Percentiles rank a stretch among this genome's conserved stretches.
These are phyloP conservation scores for Tokudaia muenninki DNA, from an alignment of 2,797 vertebrate genomes.

Conservation along the genomic window DNA sequence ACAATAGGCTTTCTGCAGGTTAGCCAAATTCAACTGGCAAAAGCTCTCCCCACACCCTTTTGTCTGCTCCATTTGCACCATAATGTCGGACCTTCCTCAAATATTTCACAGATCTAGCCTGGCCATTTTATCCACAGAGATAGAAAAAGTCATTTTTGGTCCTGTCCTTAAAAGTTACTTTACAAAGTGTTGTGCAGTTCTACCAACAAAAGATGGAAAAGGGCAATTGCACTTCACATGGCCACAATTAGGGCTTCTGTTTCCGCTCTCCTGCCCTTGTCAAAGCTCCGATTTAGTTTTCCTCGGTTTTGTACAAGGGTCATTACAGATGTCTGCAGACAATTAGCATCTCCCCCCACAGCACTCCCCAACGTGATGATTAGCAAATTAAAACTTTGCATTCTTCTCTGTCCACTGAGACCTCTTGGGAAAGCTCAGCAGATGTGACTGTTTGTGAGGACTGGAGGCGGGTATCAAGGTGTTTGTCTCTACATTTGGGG, in stretches of 20 bases:
- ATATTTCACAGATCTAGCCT: slow-evolving; percentile 79
- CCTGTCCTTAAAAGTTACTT: slow-evolving; percentile 77
- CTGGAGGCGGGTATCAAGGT: slow-evolving; percentile 78
- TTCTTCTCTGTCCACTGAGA: slow-evolving; percentile 81
- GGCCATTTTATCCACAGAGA: slow-evolving; percentile 80
- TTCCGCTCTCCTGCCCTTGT: slow-evolving; percentile 87
- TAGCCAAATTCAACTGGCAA: slow-evolving; percentile 81
- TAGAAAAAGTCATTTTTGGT: slow-evolving; percentile 84
- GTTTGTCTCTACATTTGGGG: slow-evolving; percentile 80
- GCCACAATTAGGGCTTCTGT: slow-evolving; percentile 83
- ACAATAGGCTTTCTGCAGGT: slow-evolving; percentile 86
- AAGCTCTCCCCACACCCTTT: slow-evolving; percentile 78
- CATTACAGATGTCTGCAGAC: slow-evolving; percentile 87
- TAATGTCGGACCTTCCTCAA: slow-evolving; percentile 72
- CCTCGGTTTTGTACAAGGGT: slow-evolving; percentile 86
- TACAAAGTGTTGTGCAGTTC: slow-evolving; percentile 78
- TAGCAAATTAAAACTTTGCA: slow-evolving; percentile 87
- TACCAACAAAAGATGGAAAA: slow-evolving; percentile 80
- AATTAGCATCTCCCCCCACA: slow-evolving; percentile 85
- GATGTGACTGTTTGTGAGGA: slow-evolving; percentile 82
- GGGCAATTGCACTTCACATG: slow-evolving; percentile 83
- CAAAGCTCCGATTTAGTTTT: slow-evolving; percentile 87
- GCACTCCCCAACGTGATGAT: slow-evolving; percentile 82
- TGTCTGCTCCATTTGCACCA: slow-evolving; percentile 79
- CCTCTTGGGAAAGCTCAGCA: slow-evolving; percentile 84